A percentile compares a stretch with the other conserved stretches of the same genome.
phyloP scores from a whole-genome alignment of 2,888 invertebrate genomes.

The Drosophila phalerata region DNA sequence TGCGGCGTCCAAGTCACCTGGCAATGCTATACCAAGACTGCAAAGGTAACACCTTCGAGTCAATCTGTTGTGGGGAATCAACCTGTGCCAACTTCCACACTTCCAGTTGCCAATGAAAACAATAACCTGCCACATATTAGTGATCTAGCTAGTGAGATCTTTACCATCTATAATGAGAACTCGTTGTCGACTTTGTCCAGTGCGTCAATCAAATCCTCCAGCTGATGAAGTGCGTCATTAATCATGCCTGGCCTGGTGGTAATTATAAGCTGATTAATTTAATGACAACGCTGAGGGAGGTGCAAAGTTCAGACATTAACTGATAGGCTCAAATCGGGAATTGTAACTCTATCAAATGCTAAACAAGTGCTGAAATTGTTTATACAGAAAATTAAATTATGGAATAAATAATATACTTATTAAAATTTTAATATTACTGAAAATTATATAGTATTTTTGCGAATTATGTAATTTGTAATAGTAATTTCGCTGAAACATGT shows the following conservation, averaged over 20 bases:
- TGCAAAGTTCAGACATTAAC: constrained; percentile 29
- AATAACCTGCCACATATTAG: constrained; percentile 29
- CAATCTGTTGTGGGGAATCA: neutral
- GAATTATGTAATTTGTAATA: neutral
- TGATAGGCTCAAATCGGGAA: constrained; percentile 36
- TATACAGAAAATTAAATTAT: neutral
- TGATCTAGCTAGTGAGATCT: constrained; percentile 30
- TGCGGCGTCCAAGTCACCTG: constrained; percentile 44
- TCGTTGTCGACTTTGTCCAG: constrained; percentile 19
- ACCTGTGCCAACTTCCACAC: neutral
- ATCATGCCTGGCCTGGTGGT: constrained; percentile 45
- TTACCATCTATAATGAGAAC: constrained; percentile 34
- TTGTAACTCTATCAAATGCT: neutral
- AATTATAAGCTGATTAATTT: constrained; percentile 56
- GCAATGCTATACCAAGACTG: constrained; percentile 39
- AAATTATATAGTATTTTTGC: neutral
- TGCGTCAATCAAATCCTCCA: constrained; percentile 53
- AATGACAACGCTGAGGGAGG: neutral
- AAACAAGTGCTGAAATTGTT: too few species aligned
- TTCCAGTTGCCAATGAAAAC: constrained; percentile 23
- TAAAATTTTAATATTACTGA: neutral
- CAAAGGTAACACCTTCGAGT: neutral
- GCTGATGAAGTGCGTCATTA: constrained; percentile 47
- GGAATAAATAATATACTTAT: neutral
- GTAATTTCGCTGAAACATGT: neutral